Conservation (phyloP, 1,140 invertebrate species). For the Danaus plexippus region DNA sequence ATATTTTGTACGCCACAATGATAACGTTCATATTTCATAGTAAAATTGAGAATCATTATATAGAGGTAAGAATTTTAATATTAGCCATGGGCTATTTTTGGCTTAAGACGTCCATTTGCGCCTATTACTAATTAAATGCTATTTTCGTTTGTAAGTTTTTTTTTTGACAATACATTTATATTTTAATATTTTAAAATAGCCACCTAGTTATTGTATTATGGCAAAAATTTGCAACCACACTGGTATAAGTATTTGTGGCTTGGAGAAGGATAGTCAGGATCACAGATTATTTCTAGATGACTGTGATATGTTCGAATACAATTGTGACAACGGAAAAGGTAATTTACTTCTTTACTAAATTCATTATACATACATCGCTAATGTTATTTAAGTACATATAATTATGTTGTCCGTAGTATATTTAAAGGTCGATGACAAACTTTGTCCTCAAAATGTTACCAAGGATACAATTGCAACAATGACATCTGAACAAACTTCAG, state of each 20-base stretch:
- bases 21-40: neutral
- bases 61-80: too few relatives aligned
- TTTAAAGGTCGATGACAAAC: slow-evolving; percentile 4
- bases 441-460: slow-evolving; percentile 10
- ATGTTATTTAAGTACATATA: slow-evolving; percentile 2
- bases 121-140: too few relatives aligned
- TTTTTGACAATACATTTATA: neutral
- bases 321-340: slow-evolving; percentile 39
- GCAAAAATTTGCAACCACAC: slow-evolving; percentile 44
- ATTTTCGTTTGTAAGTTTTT: too few relatives aligned
- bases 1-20: too few relatives aligned
- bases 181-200: slow-evolving; percentile 25
- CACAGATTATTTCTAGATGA: slow-evolving; percentile 36
- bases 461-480: slow-evolving; percentile 4
- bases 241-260: slow-evolving; percentile 31
- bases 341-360: slow-evolving; percentile 2
- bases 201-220: slow-evolving; percentile 27
- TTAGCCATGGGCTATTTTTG: too few relatives aligned
- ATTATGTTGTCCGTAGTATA: slow-evolving; percentile 17
- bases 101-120: too few relatives aligned
- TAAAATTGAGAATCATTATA: too few relatives aligned
- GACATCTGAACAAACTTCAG: neutral
- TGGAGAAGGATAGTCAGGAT: slow-evolving; percentile 16
- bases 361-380: slow-evolving; percentile 1
- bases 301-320: slow-evolving; percentile 45